Conservation (phyloP, 1,140 invertebrate genomes). For the Drosophila athabasca region DNA sequence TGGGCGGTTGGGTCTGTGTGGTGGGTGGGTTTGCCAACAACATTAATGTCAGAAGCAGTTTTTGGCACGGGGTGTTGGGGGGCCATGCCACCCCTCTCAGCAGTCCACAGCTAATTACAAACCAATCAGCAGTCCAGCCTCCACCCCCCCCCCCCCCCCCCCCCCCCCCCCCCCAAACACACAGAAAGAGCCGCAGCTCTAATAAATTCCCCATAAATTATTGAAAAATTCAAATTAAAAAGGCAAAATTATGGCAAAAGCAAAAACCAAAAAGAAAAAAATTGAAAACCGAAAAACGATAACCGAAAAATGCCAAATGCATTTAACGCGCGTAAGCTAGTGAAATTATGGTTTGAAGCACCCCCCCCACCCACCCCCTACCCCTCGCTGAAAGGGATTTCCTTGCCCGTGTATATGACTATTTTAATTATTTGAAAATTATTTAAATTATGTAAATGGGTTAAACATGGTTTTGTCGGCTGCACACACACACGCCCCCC, state of each 20-base stretch:
- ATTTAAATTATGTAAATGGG: constrained; percentile 17
- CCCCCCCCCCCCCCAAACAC: too few relatives aligned
- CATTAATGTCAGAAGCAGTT: constrained; percentile 41
- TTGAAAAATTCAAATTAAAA: constrained; percentile 28
- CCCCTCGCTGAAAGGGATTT: too few relatives aligned
- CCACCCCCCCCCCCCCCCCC: too few relatives aligned
- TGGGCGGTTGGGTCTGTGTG: too few relatives aligned
- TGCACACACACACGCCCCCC: constrained; percentile 40
- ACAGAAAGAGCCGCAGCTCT: neutral
- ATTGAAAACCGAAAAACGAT: constrained; percentile 7
- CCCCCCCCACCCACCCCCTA: too few relatives aligned
- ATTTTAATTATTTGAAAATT: constrained; percentile 68
- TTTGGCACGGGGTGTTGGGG: constrained; percentile 1
- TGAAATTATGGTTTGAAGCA: constrained; percentile 34
- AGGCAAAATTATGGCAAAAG: constrained; percentile 26
- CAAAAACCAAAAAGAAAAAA: constrained; percentile 15
- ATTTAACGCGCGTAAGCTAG: constrained; percentile 37
- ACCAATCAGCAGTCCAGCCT: constrained; percentile 17
- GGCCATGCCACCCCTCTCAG: constrained; percentile 5
- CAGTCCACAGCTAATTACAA: constrained; percentile 22
- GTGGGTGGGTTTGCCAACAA: constrained; percentile 13
- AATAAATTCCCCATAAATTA: constrained; percentile 63
- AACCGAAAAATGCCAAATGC: constrained; percentile 38
- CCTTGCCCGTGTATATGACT: neutral
- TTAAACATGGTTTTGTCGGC: constrained; percentile 56